Evolutionary conservation across 2,113 vertebrate genomes (phyloP), one percentile per base, ranked within the genome.

Genomic region (Tyrannus savana): DNA sequence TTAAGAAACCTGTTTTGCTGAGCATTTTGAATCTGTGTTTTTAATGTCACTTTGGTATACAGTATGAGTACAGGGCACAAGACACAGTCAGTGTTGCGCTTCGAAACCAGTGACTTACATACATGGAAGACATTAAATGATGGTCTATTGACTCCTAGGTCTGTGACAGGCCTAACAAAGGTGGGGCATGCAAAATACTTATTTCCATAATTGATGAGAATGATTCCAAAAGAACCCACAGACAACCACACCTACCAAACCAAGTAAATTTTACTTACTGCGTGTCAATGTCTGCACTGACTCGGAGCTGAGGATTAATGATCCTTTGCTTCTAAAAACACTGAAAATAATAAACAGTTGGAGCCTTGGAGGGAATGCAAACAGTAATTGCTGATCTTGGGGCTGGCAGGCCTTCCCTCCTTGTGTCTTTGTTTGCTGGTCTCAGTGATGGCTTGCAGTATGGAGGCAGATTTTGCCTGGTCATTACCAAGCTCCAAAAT

Each of bases 1-100:
- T 85, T 88, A 84, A 82, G 35, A 78, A 95, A 58, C 30, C 31
- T 84, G 33, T 80, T 92, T 92, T 88, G 28, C 76, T 86, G 52
- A 91, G 55, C 47, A 63, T 76, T 86, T 92, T 77, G 31, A 59
- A 41, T 90, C 18, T 7, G 6, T 69, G 25, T 25, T 81, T 93
- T 71, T 56, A 44, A 68, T 68, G 27, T 67, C 56, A 73, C 19
- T 86, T 89, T 72, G 19, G 35, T 59, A n/a, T 19, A 44, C 7
- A 22, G 24, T 75, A 47, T 50, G 46, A 87, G 33, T 64, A 72
- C 19, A 86, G 33, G 69, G 72, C 35, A 72, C 39, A 53, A 86
- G 35, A 68, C 25, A 39, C 55, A 84, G 80, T 46, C 41, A 50
- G 10, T 39, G 41, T 23, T 88, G n/a, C 50, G 82, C 85, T 82